Base-by-base conservation (phyloP, 2,888 invertebrate genomes). In the Coenonympha glycerion region DNA sequence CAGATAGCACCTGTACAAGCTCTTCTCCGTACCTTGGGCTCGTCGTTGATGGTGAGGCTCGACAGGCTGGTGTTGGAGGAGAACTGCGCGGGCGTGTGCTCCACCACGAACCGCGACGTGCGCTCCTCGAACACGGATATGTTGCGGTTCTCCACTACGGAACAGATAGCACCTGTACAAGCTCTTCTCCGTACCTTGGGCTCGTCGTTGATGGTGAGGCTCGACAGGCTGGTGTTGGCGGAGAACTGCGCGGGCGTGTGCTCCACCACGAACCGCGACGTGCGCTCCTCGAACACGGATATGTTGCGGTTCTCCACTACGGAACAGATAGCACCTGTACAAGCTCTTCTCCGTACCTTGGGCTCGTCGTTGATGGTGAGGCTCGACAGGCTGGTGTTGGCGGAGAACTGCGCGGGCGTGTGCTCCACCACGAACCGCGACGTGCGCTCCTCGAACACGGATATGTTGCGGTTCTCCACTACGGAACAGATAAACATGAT, bases 161-260 rank as follows among this genome's bases (percentile, higher is more conserved):
- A 24, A 24, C 13, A 15, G 24, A 24, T 5, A 21, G 9, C 9
- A 6, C 24, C 6, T 24, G 6, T 3, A 15, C 15, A 31, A 6
- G 15, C 3, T 6, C 2, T 13, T 31, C 2, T 4, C n/a, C 18
- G 26, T 49, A 63, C 62, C 55, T 66, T 71, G 55, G 87, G 89
- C 60, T 93, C 92, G 66, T 94, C 94, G 64, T 94, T 93, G 55
- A 95, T 92, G 47, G 94, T 95, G 53, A 97, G 89, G 63, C 95
- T 95, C 77, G 95, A 96, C 41, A 97, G 89, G 70, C 95, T 95
- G 30, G 96, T 96, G 22, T 93, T 92, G 5, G 91, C 91, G 0
- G 96, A 96, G 83, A 95, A 94, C 72, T 93, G 93, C 13, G 93
- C 91, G 0, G 96, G 96, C 0, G 96, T 96, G 60, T 93, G 93